Evolutionary conservation across 2,888 invertebrate species (phyloP), one percentile per base, ranked within the genome.

Genomic region (Pheosia tremula): DNA sequence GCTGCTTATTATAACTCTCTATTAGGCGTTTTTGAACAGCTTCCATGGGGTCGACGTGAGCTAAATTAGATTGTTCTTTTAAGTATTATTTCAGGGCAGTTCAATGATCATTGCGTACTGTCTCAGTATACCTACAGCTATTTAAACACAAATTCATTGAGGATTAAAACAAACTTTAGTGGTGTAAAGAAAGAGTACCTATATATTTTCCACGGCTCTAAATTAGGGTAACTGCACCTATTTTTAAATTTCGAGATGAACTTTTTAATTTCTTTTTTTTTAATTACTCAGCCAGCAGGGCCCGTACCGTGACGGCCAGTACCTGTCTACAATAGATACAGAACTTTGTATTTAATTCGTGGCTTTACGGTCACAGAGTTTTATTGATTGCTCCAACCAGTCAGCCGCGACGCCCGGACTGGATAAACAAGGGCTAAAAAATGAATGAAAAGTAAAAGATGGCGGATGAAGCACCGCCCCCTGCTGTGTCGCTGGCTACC

Each of bases 351-450:
- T 91, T 91, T 90, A 91, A 91, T 91, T 89, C 83, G 84, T 83
- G 87, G 87, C 86, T 88, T 88, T 86, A 88, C 89, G 89, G 88
- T 91, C 83, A 81, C 82, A 86, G 83, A 79, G 80, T 88, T 89
- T 89, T 93, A 93, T 93, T 92, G 92, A 93, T 93, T 92, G 91
- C 91, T 71, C 79, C 82, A 76, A 71, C 85, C 91, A 90, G 80
- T 92, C 77, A 89, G 85, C 87, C 91, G 89, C 81, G 82, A 87
- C 91, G 88, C 79, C 75, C 82, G 82, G 81, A 82, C 85, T 91
- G 91, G 91, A 90, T 91, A 92, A 93, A 93, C 92, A 92, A 93
- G 91, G 88, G 87, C 78, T 78, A 80, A 84, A 88, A 90, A 88
- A 88, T 85, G 82, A 79, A 86, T 86, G 82, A 85, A 89, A 89